Conservation (phyloP, 2,888 invertebrate genomes). For the Tenthredo amoena region DNA sequence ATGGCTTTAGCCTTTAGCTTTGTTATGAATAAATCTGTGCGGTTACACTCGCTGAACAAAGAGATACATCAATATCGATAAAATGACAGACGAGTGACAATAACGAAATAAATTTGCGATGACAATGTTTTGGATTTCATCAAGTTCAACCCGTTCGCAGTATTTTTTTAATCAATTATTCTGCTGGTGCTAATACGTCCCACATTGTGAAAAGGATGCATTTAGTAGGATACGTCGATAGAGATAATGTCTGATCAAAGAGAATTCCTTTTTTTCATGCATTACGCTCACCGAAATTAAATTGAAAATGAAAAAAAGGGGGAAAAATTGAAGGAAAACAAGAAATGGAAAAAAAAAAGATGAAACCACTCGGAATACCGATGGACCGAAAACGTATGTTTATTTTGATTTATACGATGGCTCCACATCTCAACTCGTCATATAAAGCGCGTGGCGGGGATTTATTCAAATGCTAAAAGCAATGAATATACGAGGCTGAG, state of each 20-base stretch:
- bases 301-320: constrained; percentile 16
- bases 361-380: constrained; percentile 32
- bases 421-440: constrained; percentile 33
- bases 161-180: neutral
- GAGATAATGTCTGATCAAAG: constrained; percentile 11
- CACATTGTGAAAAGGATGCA: neutral
- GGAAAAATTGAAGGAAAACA: neutral
- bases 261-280: neutral
- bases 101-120: neutral
- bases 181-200: neutral
- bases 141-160: neutral
- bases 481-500: constrained; percentile 7
- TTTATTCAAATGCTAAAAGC: constrained; percentile 35
- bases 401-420: constrained; percentile 34
- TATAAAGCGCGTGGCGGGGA: constrained; percentile 26
- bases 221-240: neutral
- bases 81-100: neutral
- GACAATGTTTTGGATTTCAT: neutral
- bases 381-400: constrained; percentile 27
- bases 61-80: constrained; percentile 1
- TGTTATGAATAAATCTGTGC: constrained; percentile 40
- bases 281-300: neutral
- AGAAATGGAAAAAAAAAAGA: neutral
- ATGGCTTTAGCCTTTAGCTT: constrained; percentile 25
- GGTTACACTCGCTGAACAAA: neutral